These are phyloP conservation scores for Ephydatia muelleri DNA, from an alignment of 37 sponge, comb jelly and placozoan genomes.

Conservation along the genomic window DNA sequence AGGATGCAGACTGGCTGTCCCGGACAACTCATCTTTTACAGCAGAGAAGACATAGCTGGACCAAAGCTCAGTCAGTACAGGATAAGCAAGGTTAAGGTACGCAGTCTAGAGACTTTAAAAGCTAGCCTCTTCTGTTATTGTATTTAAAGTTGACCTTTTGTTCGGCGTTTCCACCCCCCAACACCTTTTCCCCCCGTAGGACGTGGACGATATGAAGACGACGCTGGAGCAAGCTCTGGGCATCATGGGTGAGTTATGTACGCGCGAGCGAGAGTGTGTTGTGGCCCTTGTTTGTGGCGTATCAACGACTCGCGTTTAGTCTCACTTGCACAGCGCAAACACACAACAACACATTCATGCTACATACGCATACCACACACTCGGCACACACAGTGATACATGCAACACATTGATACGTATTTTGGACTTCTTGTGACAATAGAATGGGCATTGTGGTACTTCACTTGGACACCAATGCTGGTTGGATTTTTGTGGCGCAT, in stretches of 20 bases:
- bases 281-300: no score
- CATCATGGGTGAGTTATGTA: slow-evolving; percentile 24
- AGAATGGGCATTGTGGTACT: neutral
- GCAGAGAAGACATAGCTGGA: slow-evolving; percentile 46
- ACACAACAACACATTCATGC: no score
- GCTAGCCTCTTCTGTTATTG: neutral
- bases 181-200: neutral
- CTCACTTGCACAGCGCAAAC: no score
- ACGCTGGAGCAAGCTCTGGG: slow-evolving; percentile 57
- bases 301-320: no score
- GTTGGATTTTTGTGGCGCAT: no score
- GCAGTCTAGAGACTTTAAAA: neutral
- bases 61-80: slow-evolving; percentile 69
- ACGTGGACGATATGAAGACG: slow-evolving; percentile 30
- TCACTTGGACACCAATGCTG: no score
- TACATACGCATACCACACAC: no score
- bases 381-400: no score
- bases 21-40: slow-evolving; percentile 74
- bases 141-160: neutral
- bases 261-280: neutral
- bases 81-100: slow-evolving; percentile 33
- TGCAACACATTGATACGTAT: no score
- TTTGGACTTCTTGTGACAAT: no score
- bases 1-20: slow-evolving; percentile 31
- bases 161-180: no score